Percentiles rank a stretch among this genome's conserved stretches.
phyloP scores from a whole-genome alignment of 2,797 vertebrate species.

The Orestias chungarensis region DNA sequence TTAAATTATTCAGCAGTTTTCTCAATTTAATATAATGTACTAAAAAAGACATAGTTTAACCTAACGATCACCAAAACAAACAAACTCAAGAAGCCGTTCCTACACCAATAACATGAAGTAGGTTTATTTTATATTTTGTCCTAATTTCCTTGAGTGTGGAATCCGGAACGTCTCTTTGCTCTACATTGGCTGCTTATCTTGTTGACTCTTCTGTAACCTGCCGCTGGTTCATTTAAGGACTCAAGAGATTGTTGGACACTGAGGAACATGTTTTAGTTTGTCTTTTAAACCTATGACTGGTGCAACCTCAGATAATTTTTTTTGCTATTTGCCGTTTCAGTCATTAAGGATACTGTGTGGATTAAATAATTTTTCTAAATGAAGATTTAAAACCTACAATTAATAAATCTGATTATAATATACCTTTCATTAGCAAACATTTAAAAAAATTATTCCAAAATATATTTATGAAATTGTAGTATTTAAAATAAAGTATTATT shows the following conservation, averaged over 20 bases:
- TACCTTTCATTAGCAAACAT: no score
- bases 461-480: no score
- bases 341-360: not conserved
- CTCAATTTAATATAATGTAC: not conserved
- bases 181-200: not conserved
- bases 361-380: no score
- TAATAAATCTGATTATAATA: no score
- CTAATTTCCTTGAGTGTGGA: not conserved
- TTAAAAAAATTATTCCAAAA: no score
- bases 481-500: no score
- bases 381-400: no score
- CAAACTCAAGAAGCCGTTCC: not conserved
- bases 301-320: not conserved
- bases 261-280: slow-evolving; percentile 1
- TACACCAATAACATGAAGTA: no score
- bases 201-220: fast-evolving
- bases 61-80: not conserved
- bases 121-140: not conserved
- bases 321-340: not conserved
- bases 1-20: not conserved
- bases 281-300: slow-evolving; percentile 2
- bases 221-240: not conserved
- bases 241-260: not conserved
- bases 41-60: not conserved
- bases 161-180: not conserved